Conservation (phyloP, 2,888 invertebrate species). For the Lacanobia oleracea region DNA sequence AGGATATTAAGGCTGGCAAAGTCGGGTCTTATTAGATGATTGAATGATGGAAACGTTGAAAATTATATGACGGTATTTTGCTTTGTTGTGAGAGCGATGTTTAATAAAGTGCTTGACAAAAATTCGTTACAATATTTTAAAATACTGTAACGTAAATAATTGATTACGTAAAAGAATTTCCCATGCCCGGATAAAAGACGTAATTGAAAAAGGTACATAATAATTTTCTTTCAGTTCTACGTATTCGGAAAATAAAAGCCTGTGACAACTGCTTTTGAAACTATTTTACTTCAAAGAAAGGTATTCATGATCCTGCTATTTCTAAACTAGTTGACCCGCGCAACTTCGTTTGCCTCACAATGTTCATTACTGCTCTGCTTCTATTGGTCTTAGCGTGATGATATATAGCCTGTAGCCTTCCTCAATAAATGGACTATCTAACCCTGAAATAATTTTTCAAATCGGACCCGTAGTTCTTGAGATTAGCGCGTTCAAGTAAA, state of each 20-base stretch:
- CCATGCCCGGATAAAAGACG: neutral
- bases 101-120: constrained; percentile 44
- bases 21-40: constrained; percentile 59
- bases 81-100: constrained; percentile 48
- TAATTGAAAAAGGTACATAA: constrained; percentile 35
- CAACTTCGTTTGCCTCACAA: no score
- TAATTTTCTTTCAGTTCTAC: constrained; percentile 4
- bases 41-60: constrained; percentile 56
- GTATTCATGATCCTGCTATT: constrained; percentile 36
- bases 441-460: no score
- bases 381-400: no score
- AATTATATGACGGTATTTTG: constrained; percentile 53
- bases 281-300: constrained; percentile 23
- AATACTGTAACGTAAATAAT: no score
- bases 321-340: no score
- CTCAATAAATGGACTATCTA: no score
- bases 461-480: no score
- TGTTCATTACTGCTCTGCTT: no score
- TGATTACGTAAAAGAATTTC: constrained; percentile 42
- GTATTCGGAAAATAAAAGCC: constrained; percentile 17
- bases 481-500: no score
- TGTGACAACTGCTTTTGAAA: constrained; percentile 21
- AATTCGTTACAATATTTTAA: constrained; percentile 34
- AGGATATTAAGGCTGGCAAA: constrained; percentile 59
- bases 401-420: no score